Evolutionary conservation across 2,113 vertebrate genomes (phyloP), one percentile per base, ranked within the genome.

Genomic region (Ornithorhynchus anatinus): DNA sequence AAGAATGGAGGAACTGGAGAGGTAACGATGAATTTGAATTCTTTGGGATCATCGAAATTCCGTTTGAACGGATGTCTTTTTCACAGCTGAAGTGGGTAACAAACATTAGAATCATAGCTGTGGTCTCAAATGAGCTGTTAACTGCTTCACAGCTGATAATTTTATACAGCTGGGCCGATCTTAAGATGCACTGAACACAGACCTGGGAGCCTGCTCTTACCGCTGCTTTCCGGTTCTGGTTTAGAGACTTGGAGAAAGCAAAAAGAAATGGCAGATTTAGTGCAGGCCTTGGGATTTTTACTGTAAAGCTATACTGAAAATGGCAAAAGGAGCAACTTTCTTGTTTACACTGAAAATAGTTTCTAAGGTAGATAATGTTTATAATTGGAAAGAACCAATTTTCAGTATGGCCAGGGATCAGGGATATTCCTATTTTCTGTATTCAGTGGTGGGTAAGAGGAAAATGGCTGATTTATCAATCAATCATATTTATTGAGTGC

Each of bases 121-220:
- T 2, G 8, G n/a, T 69, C 25, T 72, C 63, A 59, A 14, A 71
- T 54, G 42, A 76, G 17, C 22, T 23, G 10, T 38, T 79, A 72
- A 42, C 64, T 54, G n/a, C 53, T 86, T 67, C 60, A 54, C 8
- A 75, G n/a, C 17, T n/a, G 79, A 68, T 73, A 36, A 8, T 54
- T 12, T 40, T 27, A 13, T 35, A 66, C 72, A 29, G 2, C 7
- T 51, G 2, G 0, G 0, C 8, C 36, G 45, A 5, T 38, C n/a
- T 61, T 53, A 59, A 25, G 11, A 22, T 57, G 32, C 0, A 0
- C 52, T 10, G 4, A 45, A 67, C 44, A 48, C 20, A 1, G 1
- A 38, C 12, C 14, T 59, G 11, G 17, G 68, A 69, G 27, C 3
- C 0, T 0, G 4, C 14, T 75, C 22, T 44, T 60, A 70, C 5